Conservation (phyloP, 2,797 vertebrate species). For the Pampus argenteus region DNA sequence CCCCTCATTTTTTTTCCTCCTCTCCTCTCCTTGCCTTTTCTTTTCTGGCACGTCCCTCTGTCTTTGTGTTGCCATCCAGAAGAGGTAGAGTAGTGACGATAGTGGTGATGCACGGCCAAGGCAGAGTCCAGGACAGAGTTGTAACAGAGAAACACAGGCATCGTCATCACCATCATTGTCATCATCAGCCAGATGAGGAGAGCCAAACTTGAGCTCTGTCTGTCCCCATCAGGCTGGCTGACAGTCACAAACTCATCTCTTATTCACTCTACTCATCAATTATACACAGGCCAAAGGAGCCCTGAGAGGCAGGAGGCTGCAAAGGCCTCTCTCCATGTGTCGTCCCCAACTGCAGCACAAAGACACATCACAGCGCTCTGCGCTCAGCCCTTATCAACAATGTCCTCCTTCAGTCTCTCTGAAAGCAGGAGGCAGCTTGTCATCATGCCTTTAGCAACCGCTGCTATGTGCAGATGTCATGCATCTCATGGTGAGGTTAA, state of each 20-base stretch:
- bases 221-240: slow-evolving; percentile 76
- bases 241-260: slow-evolving; percentile 82
- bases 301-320: slow-evolving; percentile 77
- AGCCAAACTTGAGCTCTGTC: slow-evolving; percentile 80
- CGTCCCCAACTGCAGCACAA: slow-evolving; percentile 30
- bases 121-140: slow-evolving; percentile 34
- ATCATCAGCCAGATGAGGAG: slow-evolving; percentile 77
- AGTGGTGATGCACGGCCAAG: slow-evolving; percentile 36
- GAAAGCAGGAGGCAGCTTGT: slow-evolving; percentile 67
- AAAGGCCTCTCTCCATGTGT: slow-evolving; percentile 47
- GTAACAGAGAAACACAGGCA: slow-evolving; percentile 52
- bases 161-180: slow-evolving; percentile 63
- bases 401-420: slow-evolving; percentile 53
- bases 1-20: background rate
- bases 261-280: slow-evolving; percentile 82
- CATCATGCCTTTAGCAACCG: slow-evolving; percentile 46
- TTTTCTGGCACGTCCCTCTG: slow-evolving; percentile 34
- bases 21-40: slow-evolving; percentile 9
- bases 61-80: slow-evolving; percentile 56
- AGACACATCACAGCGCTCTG: slow-evolving; percentile 44
- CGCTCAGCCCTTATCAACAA: slow-evolving; percentile 46
- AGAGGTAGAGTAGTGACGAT: slow-evolving; percentile 54
- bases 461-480: slow-evolving; percentile 52
- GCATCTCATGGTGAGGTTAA: slow-evolving; percentile 42
- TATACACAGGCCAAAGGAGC: slow-evolving; percentile 83